Evolutionary conservation across 2,113 vertebrate species (phyloP), one percentile per base, ranked within the genome.

Genomic region (Chionis minor): DNA sequence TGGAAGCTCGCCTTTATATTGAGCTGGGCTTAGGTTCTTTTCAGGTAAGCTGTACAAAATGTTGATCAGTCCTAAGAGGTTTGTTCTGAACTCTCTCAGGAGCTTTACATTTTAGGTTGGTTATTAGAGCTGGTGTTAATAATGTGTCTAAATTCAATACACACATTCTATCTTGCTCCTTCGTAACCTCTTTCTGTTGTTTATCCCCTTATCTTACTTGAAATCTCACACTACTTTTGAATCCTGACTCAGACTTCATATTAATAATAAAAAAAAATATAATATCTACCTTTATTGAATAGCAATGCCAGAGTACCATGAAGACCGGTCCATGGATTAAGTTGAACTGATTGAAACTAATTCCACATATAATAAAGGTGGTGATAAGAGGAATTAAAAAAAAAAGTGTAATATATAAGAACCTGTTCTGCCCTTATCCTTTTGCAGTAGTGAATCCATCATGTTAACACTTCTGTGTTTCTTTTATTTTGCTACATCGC

Each of bases 1-100:
- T 97, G 52, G 97, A 97, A 58, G 97, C 94, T 81, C 94, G 97
- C 19, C 88, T 98, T 28, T 98, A 97, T 4, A 95, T 98, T 12
- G 98, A 98, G 74, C 85, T 98, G 73, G 98, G 97, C 51, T 90
- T 98, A 84, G 98, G 98, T 17, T 98, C 97, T 4, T 98, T 98
- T 40, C 97, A 98, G 97, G 97, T 98, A 59, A 94, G 81, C 14
- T 8, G 35, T 24, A 52, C 14, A 61, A 56, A 67, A 49, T 7
- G 1, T 59, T 72, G 32, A 47, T 12, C 21, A 72, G 4, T 47
- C 33, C 9, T 67, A n/a, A 47, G 21, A 6, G 23, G 6, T 16
- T 33, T 44, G 47, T 6, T 22, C 8, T 78, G 42, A 28, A 27
- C 26, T 3, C 3, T 32, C 12, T 59, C 28, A 71, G 15, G 16